These are phyloP conservation scores for Pegoplata infirma DNA, from an alignment of 2,888 invertebrate species.

Conservation along the genomic window DNA sequence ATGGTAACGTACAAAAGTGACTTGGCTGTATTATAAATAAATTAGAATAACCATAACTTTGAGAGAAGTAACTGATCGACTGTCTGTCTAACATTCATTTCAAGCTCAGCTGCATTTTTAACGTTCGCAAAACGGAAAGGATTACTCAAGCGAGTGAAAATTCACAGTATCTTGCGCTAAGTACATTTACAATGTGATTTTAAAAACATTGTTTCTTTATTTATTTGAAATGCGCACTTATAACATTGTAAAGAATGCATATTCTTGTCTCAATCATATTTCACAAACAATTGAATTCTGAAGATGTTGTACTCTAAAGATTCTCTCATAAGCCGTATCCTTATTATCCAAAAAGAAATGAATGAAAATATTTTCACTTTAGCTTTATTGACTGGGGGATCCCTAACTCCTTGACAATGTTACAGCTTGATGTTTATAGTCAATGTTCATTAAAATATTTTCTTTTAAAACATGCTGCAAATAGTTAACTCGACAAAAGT, in stretches of 20 bases:
- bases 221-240: too few relatives aligned
- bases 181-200: background rate
- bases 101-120: too few relatives aligned
- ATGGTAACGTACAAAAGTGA: too few relatives aligned
- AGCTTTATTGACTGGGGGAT: background rate
- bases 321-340: background rate
- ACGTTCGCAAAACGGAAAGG: background rate
- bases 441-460: conserved; percentile 9
- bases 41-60: too few relatives aligned
- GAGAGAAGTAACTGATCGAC: too few relatives aligned
- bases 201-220: background rate
- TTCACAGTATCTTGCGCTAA: background rate
- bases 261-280: too few relatives aligned
- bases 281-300: background rate
- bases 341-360: too few relatives aligned
- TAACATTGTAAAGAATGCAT: too few relatives aligned
- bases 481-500: background rate
- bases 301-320: background rate
- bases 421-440: background rate
- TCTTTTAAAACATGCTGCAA: conserved; percentile 21
- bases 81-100: too few relatives aligned
- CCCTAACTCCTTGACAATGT: background rate
- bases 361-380: background rate
- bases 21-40: too few relatives aligned
- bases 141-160: background rate